A percentile compares a stretch with the other conserved stretches of the same genome.
phyloP scores from a whole-genome alignment of 2,888 invertebrate species.

The Tanaodytes sp. region DNA sequence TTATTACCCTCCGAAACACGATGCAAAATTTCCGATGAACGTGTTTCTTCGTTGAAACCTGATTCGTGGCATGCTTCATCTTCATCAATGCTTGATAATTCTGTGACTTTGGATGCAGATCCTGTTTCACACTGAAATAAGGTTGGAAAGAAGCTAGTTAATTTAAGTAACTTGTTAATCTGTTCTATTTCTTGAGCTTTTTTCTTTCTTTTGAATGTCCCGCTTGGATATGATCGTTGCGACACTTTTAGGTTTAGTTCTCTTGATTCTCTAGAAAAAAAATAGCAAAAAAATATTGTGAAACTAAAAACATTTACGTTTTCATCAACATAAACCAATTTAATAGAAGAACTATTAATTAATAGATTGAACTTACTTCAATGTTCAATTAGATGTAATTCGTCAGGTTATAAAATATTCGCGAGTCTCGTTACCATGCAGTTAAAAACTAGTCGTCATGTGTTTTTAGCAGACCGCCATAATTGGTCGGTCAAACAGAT shows the following conservation, averaged over 20 bases:
- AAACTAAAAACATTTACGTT: not conserved
- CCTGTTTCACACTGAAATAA: not conserved
- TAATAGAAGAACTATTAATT: no score
- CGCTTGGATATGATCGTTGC: not conserved
- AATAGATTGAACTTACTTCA: not conserved
- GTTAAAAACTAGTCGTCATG: no score
- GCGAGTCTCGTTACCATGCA: not conserved
- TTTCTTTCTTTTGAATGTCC: conserved; percentile 8
- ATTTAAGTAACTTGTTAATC: conserved; percentile 4
- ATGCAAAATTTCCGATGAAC: no score
- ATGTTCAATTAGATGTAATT: not conserved
- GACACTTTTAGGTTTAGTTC: conserved; percentile 6
- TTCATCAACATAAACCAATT: not conserved
- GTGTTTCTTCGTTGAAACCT: not conserved
- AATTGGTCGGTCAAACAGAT: no score
- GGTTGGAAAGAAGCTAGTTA: conserved; percentile 6
- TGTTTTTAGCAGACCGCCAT: no score
- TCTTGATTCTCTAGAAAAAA: not conserved
- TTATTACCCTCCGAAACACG: no score
- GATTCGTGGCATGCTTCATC: not conserved
- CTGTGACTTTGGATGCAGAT: not conserved
- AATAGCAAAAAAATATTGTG: not conserved
- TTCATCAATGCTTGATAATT: not conserved
- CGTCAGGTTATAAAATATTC: not conserved
- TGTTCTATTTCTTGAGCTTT: not conserved